A percentile compares a stretch with the other conserved stretches of the same genome.
phyloP scores from a whole-genome alignment of 2,888 invertebrate species.

The Ypsolopha scabrella region DNA sequence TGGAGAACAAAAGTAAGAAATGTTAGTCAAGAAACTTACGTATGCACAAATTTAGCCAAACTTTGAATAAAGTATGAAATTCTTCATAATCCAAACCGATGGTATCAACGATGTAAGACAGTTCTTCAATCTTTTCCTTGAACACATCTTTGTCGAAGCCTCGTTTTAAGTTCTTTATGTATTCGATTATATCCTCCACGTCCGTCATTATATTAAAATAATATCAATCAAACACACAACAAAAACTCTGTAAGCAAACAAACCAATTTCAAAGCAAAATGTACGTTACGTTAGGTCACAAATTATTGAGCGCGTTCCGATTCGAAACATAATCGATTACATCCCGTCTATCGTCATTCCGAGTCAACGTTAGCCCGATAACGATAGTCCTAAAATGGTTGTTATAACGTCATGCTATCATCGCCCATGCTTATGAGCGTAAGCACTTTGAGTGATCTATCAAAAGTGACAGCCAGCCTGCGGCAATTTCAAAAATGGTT shows the following conservation, averaged over 20 bases:
- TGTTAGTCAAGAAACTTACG: slow-evolving; percentile 34
- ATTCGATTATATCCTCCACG: slow-evolving; percentile 52
- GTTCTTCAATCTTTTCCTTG: slow-evolving; percentile 47
- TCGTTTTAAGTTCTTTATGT: slow-evolving; percentile 47
- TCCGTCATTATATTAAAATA: slow-evolving; percentile 31
- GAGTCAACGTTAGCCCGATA: too few relatives aligned
- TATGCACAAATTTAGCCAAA: slow-evolving; percentile 60
- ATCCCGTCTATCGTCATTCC: too few relatives aligned
- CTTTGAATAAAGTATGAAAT: slow-evolving; percentile 52
- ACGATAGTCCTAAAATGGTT: too few relatives aligned
- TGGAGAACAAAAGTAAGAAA: neutral
- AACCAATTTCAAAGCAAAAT: slow-evolving; percentile 12
- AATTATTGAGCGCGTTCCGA: too few relatives aligned
- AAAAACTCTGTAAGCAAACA: neutral
- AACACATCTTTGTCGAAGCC: slow-evolving; percentile 60
- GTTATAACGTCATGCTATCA: too few relatives aligned
- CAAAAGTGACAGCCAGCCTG: too few relatives aligned
- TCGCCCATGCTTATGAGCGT: too few relatives aligned
- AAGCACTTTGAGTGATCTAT: too few relatives aligned
- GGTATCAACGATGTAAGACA: slow-evolving; percentile 40
- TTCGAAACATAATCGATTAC: too few relatives aligned
- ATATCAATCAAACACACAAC: neutral
- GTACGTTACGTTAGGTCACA: too few relatives aligned
- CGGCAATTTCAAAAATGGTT: too few relatives aligned
- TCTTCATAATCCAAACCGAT: slow-evolving; percentile 40